Conservation (phyloP, 30 jellyfish, hydroid and myxozoan genomes). For the Aurelia aurita region DNA sequence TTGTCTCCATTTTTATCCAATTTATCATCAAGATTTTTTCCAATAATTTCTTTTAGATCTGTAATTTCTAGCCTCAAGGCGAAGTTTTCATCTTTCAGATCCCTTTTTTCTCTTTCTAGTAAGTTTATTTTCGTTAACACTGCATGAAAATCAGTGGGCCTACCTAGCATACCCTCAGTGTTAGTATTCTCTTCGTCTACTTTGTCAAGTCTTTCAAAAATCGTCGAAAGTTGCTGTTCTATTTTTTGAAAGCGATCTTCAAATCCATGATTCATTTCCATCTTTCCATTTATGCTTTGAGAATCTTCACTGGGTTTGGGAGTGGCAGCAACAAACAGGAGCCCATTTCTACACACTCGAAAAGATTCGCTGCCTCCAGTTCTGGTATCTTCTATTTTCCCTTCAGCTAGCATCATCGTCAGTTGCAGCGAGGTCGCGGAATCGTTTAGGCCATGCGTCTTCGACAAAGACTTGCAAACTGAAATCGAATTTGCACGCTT, state of each 20-base stretch:
- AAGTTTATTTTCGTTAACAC: not conserved
- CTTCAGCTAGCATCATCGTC: no score
- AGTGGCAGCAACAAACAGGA: slow-evolving; percentile 18
- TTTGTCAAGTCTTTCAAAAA: slow-evolving; percentile 4
- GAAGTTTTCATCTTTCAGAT: slow-evolving; percentile 5
- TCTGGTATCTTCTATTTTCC: no score
- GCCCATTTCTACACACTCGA: slow-evolving; percentile 7
- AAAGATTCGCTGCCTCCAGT: no score
- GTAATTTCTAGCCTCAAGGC: slow-evolving; percentile 5
- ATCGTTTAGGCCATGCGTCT: no score
- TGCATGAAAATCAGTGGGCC: slow-evolving; percentile 3
- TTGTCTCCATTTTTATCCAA: no score
- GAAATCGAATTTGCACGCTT: slow-evolving; percentile 54
- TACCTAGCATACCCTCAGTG: slow-evolving; percentile 1
- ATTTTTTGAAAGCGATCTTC: slow-evolving; percentile 12
- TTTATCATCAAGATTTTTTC: not conserved
- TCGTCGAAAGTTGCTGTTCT: slow-evolving; percentile 18
- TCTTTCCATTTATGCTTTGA: slow-evolving; percentile 6
- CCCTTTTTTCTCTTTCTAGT: slow-evolving; percentile 5
- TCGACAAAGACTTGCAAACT: no score
- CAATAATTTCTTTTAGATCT: slow-evolving; percentile 1
- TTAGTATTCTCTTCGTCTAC: slow-evolving; percentile 5
- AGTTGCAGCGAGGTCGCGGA: no score
- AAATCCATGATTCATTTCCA: not conserved
- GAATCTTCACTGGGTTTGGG: not conserved